These are phyloP conservation scores for Sycophila sp. DNA, from an alignment of 1,140 invertebrate species.

Conservation along the genomic window DNA sequence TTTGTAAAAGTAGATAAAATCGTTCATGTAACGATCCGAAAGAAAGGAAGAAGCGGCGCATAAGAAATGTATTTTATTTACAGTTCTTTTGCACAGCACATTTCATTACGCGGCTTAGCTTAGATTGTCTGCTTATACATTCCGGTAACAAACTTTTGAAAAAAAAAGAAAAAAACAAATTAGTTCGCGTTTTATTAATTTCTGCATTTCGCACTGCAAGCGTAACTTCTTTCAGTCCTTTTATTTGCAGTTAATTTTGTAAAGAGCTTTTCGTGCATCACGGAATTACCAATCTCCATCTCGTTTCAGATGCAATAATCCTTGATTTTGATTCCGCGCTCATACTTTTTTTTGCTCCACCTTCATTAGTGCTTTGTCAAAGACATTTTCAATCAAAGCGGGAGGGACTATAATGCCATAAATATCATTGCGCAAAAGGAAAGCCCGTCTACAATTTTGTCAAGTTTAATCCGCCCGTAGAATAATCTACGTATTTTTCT, in stretches of 20 bases:
- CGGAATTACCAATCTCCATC: background rate
- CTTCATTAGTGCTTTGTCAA: background rate
- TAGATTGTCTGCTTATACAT: too few species aligned
- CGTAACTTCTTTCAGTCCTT: background rate
- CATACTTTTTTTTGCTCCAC: too few species aligned
- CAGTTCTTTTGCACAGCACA: background rate
- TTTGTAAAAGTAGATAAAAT: too few species aligned
- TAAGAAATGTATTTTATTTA: slow-evolving; percentile 6
- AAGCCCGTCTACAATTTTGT: too few species aligned
- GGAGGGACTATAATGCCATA: too few species aligned
- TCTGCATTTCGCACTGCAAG: background rate
- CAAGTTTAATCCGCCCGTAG: too few species aligned
- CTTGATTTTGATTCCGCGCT: background rate
- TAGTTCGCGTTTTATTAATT: slow-evolving; percentile 8
- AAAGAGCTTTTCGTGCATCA: slow-evolving; percentile 9
- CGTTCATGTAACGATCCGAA: too few species aligned
- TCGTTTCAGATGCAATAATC: background rate
- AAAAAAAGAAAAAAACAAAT: background rate
- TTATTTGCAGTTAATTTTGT: background rate
- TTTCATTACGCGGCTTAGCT: background rate
- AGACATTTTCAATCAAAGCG: background rate
- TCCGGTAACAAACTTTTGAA: background rate
- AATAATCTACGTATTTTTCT: too few species aligned
- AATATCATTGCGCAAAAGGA: too few species aligned
- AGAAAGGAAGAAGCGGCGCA: background rate